These are phyloP conservation scores for Eudemis profundana DNA, from an alignment of 2,888 invertebrate species.

Conservation along the genomic window DNA sequence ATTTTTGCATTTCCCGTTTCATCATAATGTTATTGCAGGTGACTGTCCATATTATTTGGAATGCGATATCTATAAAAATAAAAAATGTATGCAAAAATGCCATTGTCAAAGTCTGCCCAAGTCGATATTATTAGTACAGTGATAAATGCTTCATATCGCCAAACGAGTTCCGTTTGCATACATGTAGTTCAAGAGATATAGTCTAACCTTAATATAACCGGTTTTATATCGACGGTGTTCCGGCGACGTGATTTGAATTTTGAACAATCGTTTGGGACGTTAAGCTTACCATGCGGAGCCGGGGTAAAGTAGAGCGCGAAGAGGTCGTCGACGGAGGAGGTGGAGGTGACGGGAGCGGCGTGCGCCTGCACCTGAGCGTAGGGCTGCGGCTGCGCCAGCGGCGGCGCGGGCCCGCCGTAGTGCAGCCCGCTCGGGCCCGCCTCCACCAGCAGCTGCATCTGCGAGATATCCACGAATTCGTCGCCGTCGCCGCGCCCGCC, in stretches of 20 bases:
- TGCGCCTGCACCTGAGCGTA: constrained; percentile 67
- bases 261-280: constrained; percentile 3
- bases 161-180: constrained; percentile 31
- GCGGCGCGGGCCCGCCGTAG: constrained; percentile 79
- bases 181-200: constrained; percentile 36
- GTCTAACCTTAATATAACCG: constrained; percentile 37
- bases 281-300: constrained; percentile 85
- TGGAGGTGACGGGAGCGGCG: constrained; percentile 73
- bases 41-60: background rate
- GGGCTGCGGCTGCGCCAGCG: constrained; percentile 78
- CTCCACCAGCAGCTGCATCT: constrained; percentile 91
- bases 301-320: constrained; percentile 91
- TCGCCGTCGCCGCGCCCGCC: constrained; percentile 84
- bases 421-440: constrained; percentile 82
- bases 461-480: constrained; percentile 94
- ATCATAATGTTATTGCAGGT: background rate
- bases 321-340: constrained; percentile 89
- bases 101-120: constrained; percentile 25
- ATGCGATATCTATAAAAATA: background rate
- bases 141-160: constrained; percentile 33
- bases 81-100: constrained; percentile 18
- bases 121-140: constrained; percentile 24
- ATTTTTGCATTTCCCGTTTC: background rate
- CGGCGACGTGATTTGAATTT: constrained; percentile 26
- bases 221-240: constrained; percentile 24